Percentiles rank a stretch among this genome's conserved stretches.
Conservation (phyloP, 2,888 invertebrate genomes). For the Augiades crinisus region DNA sequence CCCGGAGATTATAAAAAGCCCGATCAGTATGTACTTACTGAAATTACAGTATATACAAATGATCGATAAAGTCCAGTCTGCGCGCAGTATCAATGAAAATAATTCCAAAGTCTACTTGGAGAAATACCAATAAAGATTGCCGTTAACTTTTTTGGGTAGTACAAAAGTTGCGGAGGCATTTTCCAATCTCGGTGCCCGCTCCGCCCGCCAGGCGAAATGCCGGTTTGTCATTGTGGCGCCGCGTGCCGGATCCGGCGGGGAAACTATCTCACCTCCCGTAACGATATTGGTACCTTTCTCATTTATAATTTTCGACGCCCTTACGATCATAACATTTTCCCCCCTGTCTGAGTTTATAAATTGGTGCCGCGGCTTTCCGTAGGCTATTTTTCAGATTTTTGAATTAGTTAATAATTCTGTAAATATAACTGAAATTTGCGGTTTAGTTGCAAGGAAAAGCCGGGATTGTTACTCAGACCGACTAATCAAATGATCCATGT, state of each 20-base stretch:
- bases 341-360: not conserved
- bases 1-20: too few relatives aligned
- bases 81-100: slow-evolving; percentile 46
- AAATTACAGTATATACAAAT: not conserved
- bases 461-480: too few relatives aligned
- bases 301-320: slow-evolving; percentile 3
- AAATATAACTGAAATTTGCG: too few relatives aligned
- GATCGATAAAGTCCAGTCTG: slow-evolving; percentile 1
- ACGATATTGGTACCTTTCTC: slow-evolving; percentile 14
- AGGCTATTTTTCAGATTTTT: not conserved
- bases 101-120: slow-evolving; percentile 51
- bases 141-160: slow-evolving; percentile 69
- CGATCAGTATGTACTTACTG: not conserved
- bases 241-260: slow-evolving; percentile 45
- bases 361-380: not conserved
- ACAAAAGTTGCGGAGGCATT: slow-evolving; percentile 68
- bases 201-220: slow-evolving; percentile 39
- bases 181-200: slow-evolving; percentile 63
- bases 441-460: too few relatives aligned
- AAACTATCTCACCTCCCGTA: slow-evolving; percentile 24
- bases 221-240: slow-evolving; percentile 57
- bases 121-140: slow-evolving; percentile 55
- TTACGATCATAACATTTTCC: not conserved
- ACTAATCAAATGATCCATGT: too few relatives aligned
- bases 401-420: too few relatives aligned